Conservation (phyloP, 2,797 vertebrate species). For the Alca torda region DNA sequence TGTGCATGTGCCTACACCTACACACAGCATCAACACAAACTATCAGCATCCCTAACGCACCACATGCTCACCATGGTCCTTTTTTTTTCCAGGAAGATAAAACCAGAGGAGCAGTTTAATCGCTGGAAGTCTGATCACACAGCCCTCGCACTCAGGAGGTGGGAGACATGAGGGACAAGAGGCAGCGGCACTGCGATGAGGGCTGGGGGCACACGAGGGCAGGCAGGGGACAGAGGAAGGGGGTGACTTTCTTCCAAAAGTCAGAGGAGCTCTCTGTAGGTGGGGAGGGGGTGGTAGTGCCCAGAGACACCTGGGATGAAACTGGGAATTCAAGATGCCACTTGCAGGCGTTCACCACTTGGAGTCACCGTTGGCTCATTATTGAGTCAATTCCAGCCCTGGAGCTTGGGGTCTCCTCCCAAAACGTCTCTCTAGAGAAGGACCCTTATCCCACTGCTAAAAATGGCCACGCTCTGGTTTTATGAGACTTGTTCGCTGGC, state of each 20-base stretch:
- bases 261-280: not conserved
- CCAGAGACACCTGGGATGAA: not conserved
- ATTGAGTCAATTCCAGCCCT: not conserved
- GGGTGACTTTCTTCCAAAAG: not conserved
- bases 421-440: not conserved
- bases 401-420: not conserved
- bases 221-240: not conserved
- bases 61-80: not conserved
- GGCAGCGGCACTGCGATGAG: not conserved
- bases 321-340: not conserved
- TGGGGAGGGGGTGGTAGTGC: not conserved
- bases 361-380: slow-evolving; percentile 18
- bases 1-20: too few relatives aligned
- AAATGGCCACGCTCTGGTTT: not conserved
- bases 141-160: not conserved
- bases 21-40: not conserved
- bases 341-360: slow-evolving; percentile 14
- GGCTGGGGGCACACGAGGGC: not conserved
- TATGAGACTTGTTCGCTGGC: not conserved
- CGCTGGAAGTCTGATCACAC: not conserved
- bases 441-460: not conserved
- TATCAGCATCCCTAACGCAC: not conserved
- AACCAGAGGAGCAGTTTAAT: not conserved
- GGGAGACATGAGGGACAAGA: not conserved
- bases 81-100: not conserved